Percentiles rank a stretch among this genome's conserved stretches.
Conservation (phyloP, 2,113 vertebrate species). For the Tretioscincus oriximinensis region DNA sequence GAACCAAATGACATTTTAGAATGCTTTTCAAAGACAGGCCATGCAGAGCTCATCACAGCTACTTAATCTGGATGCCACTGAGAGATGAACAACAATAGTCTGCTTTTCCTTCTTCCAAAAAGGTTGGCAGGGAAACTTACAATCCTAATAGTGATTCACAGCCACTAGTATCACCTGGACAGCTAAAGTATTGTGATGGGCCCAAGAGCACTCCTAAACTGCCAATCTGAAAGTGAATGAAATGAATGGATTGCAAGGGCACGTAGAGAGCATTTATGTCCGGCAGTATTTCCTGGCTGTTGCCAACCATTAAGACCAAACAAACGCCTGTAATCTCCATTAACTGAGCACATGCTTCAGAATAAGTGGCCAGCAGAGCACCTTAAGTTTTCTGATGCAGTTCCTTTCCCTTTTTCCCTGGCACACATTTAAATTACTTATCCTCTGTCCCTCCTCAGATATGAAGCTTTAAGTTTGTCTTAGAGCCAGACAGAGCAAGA, state of each 20-base stretch:
- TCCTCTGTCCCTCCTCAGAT: constrained; percentile 37
- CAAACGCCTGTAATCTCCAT: background rate
- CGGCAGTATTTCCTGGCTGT: constrained; percentile 8
- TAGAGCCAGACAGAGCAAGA: constrained; percentile 50
- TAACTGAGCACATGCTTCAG: background rate
- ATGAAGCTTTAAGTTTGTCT: constrained; percentile 59
- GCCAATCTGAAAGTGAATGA: background rate
- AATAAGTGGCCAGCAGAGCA: constrained; percentile 27
- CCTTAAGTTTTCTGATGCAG: constrained; percentile 35
- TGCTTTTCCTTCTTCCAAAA: background rate
- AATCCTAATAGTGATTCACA: background rate
- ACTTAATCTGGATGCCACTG: background rate
- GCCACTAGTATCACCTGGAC: too few species aligned
- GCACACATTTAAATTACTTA: constrained; percentile 48
- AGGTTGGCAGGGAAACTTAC: too few species aligned
- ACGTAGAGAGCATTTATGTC: background rate
- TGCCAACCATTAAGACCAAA: background rate
- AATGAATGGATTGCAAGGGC: background rate
- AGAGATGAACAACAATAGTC: background rate
- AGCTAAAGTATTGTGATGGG: background rate
- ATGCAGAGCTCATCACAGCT: background rate
- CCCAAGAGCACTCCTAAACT: background rate
- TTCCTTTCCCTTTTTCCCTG: constrained; percentile 37
- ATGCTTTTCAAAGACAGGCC: background rate
- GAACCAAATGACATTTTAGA: background rate